Evolutionary conservation across 2,888 invertebrate genomes (phyloP).

Genomic region (Lycophotia porphyrea): DNA sequence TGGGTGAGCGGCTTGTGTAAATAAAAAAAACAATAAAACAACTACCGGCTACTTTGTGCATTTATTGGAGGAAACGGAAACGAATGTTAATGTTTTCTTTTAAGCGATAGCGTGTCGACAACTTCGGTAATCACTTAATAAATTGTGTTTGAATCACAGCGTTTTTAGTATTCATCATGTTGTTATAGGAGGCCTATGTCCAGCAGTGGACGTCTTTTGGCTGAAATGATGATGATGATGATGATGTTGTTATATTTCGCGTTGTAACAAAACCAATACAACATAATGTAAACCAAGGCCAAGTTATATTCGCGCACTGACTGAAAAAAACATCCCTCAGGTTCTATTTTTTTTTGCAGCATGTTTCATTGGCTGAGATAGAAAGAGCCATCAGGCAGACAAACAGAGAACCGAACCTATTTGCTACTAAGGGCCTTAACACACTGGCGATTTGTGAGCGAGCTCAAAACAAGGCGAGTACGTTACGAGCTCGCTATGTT

Average conservation of each 20-base stretch:
- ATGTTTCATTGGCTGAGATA: not conserved
- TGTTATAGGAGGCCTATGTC: no score
- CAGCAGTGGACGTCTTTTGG: no score
- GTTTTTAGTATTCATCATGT: not conserved
- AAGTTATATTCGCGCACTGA: not conserved
- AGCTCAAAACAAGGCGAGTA: no score
- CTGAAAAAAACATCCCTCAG: not conserved
- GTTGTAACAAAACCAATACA: not conserved
- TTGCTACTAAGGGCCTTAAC: not conserved
- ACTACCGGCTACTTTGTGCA: not conserved
- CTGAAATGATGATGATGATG: no score
- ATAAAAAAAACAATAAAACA: not conserved
- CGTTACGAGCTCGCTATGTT: no score
- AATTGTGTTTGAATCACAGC: not conserved
- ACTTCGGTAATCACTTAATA: not conserved
- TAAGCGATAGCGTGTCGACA: conserved; percentile 17
- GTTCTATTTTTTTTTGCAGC: not conserved
- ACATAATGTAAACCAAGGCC: not conserved
- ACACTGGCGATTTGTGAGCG: no score
- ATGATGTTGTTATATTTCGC: no score
- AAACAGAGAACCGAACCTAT: not conserved
- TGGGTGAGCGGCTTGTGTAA: not conserved
- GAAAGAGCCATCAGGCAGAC: not conserved
- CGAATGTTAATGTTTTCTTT: conserved; percentile 3
- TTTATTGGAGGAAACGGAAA: conserved; percentile 25